Evolutionary conservation across 2,888 invertebrate species (phyloP), one percentile per base, ranked within the genome.

Genomic region (Protophormia terraenovae): DNA sequence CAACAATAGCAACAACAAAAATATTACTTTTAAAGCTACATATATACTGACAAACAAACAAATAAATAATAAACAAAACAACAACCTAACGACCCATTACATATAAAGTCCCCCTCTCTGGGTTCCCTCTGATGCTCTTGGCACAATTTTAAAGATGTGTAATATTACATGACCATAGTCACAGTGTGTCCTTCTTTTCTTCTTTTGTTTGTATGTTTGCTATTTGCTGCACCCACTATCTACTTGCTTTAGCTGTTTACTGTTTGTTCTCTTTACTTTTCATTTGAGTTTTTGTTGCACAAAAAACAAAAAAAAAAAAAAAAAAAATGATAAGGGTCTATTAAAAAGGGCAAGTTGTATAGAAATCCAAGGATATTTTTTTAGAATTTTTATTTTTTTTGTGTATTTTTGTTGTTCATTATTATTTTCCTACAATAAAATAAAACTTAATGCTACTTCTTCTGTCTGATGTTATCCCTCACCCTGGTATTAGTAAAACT

Each of bases 301-400:
- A 32, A 67, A 53, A 62, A 67, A 53, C 60, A 69, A 47, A 38
- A 32, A 19, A 24, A 41, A 45, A 10, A 66, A 12, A 27, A 66
- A 53, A 72, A 67, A 73, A 60, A 60, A 32, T 67, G 67, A 79
- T 79, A 79, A 67, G 84, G 84, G 81, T 80, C 72, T 77, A 32
- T 77, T 77, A 35, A 80, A 66, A 82, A 76, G 69, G 76, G 14
- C 84, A 69, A 67, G n/a, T 1, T 60, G 41, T 50, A 69, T 14
- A 27, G 45, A 64, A 55, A 60, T 69, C 55, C 83, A 58, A 72
- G 60, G 69, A 55, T 55, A 7, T 45, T 53, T 38, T 50, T 64
- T 12, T n/a, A 3, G 32, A 32, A n/a, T 47, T 67, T 47, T 55
- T n/a, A 50, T 50, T 4, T 38, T 47, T 60, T 58, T 60, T 7